Conservation (phyloP, 2,888 invertebrate genomes). For the Miltochrista miniata region DNA sequence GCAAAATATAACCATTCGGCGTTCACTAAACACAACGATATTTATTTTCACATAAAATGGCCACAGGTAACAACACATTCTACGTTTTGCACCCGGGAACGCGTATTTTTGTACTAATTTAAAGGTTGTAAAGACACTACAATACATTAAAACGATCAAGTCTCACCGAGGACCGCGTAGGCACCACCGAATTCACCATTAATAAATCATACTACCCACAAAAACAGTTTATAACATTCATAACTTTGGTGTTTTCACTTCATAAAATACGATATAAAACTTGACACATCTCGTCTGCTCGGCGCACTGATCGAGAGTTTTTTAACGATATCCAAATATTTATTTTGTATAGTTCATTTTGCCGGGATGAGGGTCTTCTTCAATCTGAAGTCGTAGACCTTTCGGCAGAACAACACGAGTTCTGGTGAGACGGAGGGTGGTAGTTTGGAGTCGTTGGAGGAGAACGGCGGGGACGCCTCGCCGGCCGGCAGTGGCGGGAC, state of each 20-base stretch:
- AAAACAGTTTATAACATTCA: conserved; percentile 27
- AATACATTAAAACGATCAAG: conserved; percentile 33
- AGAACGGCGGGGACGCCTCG: conserved; percentile 76
- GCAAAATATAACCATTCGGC: conserved; percentile 63
- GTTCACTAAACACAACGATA: conserved; percentile 60
- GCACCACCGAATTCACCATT: conserved; percentile 9
- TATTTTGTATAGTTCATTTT: conserved; percentile 56
- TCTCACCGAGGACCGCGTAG: conserved; percentile 10
- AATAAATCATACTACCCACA: conserved; percentile 28
- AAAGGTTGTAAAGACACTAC: conserved; percentile 57
- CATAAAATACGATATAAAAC: conserved; percentile 35
- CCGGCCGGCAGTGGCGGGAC: conserved; percentile 88
- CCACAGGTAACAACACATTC: conserved; percentile 59
- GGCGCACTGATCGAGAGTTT: conserved; percentile 35
- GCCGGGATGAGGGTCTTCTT: conserved; percentile 86
- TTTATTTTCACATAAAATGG: conserved; percentile 57
- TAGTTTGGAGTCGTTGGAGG: conserved; percentile 84
- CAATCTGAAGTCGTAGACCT: conserved; percentile 96
- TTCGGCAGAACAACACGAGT: conserved; percentile 96
- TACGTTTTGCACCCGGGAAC: conserved; percentile 64
- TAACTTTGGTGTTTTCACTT: conserved; percentile 57
- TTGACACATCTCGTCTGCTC: conserved; percentile 19
- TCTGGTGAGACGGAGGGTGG: conserved; percentile 87
- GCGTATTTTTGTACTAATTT: conserved; percentile 71
- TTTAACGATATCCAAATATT: conserved; percentile 36